Percentiles rank a stretch among this genome's conserved stretches.
Evolutionary conservation across 2,797 vertebrate genomes (phyloP).

Genomic region (Poeciliopsis turneri): DNA sequence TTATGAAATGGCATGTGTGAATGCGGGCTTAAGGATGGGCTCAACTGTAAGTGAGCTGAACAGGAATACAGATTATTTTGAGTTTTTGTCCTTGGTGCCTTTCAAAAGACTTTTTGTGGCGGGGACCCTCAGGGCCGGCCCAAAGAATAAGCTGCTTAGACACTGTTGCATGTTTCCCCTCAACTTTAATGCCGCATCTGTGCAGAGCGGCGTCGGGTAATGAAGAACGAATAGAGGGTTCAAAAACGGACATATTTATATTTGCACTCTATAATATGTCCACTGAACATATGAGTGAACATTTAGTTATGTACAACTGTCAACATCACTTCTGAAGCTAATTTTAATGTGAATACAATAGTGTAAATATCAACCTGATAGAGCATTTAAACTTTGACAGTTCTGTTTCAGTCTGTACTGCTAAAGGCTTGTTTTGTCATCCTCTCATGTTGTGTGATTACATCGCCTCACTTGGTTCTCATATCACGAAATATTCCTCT

Average conservation of each 20-base stretch:
- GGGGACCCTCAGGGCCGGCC: not conserved
- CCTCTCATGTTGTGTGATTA: not conserved
- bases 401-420: not conserved
- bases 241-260: not conserved
- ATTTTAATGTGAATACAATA: not conserved
- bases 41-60: not conserved
- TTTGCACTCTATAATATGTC: not conserved
- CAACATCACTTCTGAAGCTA: not conserved
- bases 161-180: not conserved
- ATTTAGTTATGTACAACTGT: not conserved
- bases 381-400: not conserved
- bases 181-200: not conserved
- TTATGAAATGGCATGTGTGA: not conserved
- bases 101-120: not conserved
- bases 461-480: not conserved
- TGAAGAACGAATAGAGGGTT: not conserved
- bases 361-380: not conserved
- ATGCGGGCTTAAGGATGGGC: not conserved
- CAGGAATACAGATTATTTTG: not conserved
- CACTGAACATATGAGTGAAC: not conserved
- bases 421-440: not conserved
- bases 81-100: not conserved
- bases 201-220: not conserved
- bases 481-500: not conserved
- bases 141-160: not conserved